Evolutionary conservation across 1,140 invertebrate genomes (phyloP), one percentile per base, ranked within the genome.

Genomic region (Cherax destructor): DNA sequence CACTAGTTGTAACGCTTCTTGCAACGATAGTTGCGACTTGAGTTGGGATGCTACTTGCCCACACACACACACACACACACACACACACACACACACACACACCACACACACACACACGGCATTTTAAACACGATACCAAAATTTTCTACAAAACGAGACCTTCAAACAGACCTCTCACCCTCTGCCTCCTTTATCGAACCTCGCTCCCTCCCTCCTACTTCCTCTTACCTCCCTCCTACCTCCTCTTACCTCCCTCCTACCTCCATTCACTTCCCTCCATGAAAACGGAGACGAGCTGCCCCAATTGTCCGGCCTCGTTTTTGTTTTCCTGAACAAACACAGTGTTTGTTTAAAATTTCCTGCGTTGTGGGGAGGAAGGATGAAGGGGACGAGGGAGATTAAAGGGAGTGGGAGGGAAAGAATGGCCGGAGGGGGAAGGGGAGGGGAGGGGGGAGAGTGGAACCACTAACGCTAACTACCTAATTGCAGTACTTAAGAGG

Each of bases 291-390:
- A 69, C 21, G 69, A 18, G 11, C 84, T 49, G 50, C 83, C 78
- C 79, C 88, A 90, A 78, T 84, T 83, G 88, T 59, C 88, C 49
- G 56, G 41, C 50, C 16, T 24, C 21, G 81, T 84, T 84, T 90
- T 90, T 90, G 88, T 90, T 84, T 90, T 90, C 81, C 61, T n/a
- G 81, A 74, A 69, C 88, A 90, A 90, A 90, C 83, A 90, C 88
- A 90, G 84, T 90, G 88, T 90, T 90, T 90, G 88, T 84, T 90
- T 84, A 90, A 83, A 90, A 90, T 90, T 90, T 41, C 88, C 50
- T 69, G 81, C 59, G 69, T 69, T n/a, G n/a, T 52, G 16, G 24
- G 80, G 50, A 59, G 88, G 50, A 21, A 18, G 52, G 3, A 56
- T 4, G 7, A 56, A 13, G 52, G 52, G 52, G 52, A 13, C 9